Evolutionary conservation across 2,113 vertebrate genomes (phyloP).

Genomic region (Ptilorrhoa leucosticta): DNA sequence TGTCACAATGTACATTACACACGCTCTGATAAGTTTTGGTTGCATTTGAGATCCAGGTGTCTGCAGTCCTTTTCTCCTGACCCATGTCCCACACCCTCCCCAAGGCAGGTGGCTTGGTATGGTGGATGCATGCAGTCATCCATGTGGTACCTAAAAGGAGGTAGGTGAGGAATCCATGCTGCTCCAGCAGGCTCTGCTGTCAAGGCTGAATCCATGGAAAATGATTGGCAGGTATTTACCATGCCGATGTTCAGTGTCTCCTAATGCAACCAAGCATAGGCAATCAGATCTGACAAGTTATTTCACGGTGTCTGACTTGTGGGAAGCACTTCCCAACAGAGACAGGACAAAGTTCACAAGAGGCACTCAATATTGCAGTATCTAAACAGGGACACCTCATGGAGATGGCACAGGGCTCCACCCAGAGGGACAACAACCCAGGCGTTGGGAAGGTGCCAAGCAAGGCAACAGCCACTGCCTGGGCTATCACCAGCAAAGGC

Average conservation of each 20-base stretch:
- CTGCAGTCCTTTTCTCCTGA: neutral
- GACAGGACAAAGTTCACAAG: neutral
- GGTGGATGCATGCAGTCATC: rapidly evolving
- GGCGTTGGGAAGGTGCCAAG: neutral
- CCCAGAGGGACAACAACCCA: neutral
- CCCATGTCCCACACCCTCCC: neutral
- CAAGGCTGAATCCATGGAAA: neutral
- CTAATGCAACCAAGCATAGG: neutral
- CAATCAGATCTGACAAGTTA: neutral
- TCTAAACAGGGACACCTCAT: neutral
- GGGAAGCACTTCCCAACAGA: neutral
- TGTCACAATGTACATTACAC: neutral
- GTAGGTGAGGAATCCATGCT: neutral
- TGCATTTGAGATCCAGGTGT: neutral
- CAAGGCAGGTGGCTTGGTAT: neutral
- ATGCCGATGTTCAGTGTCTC: neutral
- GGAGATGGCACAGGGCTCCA: neutral
- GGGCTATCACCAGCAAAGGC: neutral
- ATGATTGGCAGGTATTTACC: neutral
- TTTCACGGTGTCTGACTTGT: neutral
- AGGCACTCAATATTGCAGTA: neutral
- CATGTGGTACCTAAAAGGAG: neutral
- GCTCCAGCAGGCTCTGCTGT: neutral
- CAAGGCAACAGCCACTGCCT: neutral
- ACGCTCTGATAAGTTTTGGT: neutral